These are phyloP conservation scores for Theretra japonica DNA, from an alignment of 2,888 invertebrate species.

Conservation along the genomic window DNA sequence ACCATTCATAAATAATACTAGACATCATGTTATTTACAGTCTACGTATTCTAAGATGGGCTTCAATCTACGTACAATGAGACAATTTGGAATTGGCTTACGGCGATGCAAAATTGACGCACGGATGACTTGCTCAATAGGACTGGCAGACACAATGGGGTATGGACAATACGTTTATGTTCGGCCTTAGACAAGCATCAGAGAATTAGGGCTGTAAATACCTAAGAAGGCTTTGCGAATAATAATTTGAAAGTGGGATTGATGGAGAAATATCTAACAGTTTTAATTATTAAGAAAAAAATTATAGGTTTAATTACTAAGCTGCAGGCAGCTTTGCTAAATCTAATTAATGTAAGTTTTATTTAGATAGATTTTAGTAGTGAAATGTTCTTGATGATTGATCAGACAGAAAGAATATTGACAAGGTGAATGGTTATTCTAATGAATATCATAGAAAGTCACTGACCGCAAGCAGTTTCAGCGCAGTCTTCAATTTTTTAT, in stretches of 20 bases:
- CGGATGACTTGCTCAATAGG: conserved; percentile 19
- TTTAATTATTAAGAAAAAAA: neutral
- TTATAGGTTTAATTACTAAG: no score
- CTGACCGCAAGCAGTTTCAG: no score
- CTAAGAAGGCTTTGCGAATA: neutral
- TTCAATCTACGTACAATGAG: neutral
- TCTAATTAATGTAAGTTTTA: no score
- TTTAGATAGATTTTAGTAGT: no score
- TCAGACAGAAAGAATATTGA: no score
- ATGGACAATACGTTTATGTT: conserved; percentile 8
- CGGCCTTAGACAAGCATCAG: conserved; percentile 5
- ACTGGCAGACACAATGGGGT: conserved; percentile 2
- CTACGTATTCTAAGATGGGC: neutral
- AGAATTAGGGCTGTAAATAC: neutral
- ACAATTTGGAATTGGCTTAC: conserved; percentile 23
- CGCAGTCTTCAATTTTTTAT: no score
- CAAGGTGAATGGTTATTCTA: no score
- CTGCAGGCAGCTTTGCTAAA: no score
- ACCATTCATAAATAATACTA: neutral
- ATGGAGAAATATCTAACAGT: neutral
- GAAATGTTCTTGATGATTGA: no score
- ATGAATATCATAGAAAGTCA: no score
- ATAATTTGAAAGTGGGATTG: neutral
- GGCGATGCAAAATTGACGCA: conserved; percentile 19
- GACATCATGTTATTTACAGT: neutral